Evolutionary conservation across 2,888 invertebrate genomes (phyloP).

Genomic region (Drosophila kuntzei): DNA sequence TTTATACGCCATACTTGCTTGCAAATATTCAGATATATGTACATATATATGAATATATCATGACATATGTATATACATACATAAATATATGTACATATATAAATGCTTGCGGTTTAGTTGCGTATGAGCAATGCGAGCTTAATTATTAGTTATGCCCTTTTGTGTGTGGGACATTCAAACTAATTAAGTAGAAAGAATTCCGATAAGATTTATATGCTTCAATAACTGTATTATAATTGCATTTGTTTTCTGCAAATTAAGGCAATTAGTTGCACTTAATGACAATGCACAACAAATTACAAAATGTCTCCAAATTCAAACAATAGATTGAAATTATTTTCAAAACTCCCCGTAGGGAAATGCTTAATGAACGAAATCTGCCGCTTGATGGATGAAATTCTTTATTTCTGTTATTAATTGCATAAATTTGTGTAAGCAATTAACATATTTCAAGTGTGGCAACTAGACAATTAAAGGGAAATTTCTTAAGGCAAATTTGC

Average conservation of each 20-base stretch:
- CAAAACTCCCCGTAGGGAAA: slow-evolving; percentile 5
- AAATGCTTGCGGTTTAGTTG: slow-evolving; percentile 44
- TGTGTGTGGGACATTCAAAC: slow-evolving; percentile 68
- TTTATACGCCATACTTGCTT: slow-evolving; percentile 67
- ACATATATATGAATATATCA: slow-evolving; percentile 15
- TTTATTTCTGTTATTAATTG: slow-evolving; percentile 31
- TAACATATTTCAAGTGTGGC: neutral
- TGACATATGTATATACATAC: slow-evolving; percentile 14
- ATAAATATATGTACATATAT: slow-evolving; percentile 16
- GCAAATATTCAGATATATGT: slow-evolving; percentile 37
- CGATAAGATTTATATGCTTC: slow-evolving; percentile 69
- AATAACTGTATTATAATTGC: slow-evolving; percentile 61
- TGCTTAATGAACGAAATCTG: slow-evolving; percentile 23
- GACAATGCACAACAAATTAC: slow-evolving; percentile 54
- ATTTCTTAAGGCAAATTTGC: neutral
- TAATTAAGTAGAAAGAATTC: slow-evolving; percentile 78
- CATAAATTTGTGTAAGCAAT: slow-evolving; percentile 7
- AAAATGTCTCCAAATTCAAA: slow-evolving; percentile 39
- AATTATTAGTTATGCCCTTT: slow-evolving; percentile 77
- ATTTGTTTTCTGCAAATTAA: slow-evolving; percentile 61
- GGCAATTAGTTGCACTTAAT: slow-evolving; percentile 79
- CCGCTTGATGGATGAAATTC: slow-evolving; percentile 14
- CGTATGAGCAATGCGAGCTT: slow-evolving; percentile 53
- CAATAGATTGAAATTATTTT: slow-evolving; percentile 37
- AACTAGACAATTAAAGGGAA: neutral